These are phyloP conservation scores for Schizaphis graminum DNA, from an alignment of 2,888 invertebrate species.

Conservation along the genomic window DNA sequence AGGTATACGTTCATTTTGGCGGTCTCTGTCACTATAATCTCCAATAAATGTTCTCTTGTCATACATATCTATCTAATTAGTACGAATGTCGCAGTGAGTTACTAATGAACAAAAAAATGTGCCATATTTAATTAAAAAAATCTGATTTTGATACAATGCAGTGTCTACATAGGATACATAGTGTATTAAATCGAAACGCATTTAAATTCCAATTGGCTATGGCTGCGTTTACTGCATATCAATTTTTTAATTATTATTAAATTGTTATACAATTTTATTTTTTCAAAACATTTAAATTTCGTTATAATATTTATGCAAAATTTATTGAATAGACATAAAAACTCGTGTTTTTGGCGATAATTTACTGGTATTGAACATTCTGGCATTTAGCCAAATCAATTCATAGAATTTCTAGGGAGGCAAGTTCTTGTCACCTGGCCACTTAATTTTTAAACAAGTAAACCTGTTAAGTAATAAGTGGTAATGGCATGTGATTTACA, in stretches of 20 bases:
- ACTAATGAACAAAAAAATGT: not conserved
- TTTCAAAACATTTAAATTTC: not conserved
- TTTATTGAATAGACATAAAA: not conserved
- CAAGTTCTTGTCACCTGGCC: not conserved
- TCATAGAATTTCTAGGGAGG: not conserved
- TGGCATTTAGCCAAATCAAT: constrained; percentile 22
- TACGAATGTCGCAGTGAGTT: not conserved
- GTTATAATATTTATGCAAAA: not conserved
- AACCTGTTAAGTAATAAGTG: not conserved
- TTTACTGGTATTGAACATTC: not conserved
- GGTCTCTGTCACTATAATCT: not conserved
- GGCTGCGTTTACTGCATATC: not conserved
- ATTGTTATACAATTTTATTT: not conserved
- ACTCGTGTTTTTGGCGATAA: not conserved
- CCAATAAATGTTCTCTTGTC: not conserved
- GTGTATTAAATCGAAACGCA: not conserved
- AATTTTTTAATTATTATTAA: not conserved
- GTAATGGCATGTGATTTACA: not conserved
- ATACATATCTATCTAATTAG: not conserved
- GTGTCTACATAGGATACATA: not conserved
- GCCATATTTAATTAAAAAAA: not conserved
- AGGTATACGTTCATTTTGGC: not conserved
- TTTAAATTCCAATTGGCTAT: not conserved
- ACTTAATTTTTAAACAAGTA: not conserved
- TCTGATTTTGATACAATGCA: not conserved